Base-by-base conservation (phyloP, 2,113 vertebrate species). In the Rhinolophus ferrumequinum region DNA sequence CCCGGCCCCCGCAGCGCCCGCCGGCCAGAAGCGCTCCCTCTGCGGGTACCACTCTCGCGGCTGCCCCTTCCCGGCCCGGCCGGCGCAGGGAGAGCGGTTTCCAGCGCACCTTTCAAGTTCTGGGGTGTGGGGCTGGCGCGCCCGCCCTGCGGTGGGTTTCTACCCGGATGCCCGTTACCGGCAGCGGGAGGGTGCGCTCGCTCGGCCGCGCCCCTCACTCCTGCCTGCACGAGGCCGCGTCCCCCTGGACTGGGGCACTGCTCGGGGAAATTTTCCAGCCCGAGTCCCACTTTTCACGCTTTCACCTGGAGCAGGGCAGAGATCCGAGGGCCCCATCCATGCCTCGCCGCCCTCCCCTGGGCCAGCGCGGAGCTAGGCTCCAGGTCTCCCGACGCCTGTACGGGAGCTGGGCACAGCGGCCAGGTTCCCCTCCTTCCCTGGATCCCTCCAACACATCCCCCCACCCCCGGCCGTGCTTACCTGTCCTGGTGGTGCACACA, bases 401-500 rank as follows among this genome's bases (percentile, higher is more conserved):
- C 19, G 60, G 92, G 76, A 52, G 26, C 80, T 2, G 54, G 54
- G 67, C 80, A 69, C 69, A 21, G 70, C 44, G 12, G 28, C 41
- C 8, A 33, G 38, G 75, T 33, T 33, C 47, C 15, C 58, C 35
- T 2, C 18, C n/a, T 72, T 72, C 21, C 82, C 28, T 3, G 82
- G 8, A 54, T 18, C 56, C 81, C 60, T 24, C 64, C 54, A 38
- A n/a, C 70, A 44, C 41, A 44, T 44, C 19, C n/a, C 92, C 83
- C 80, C 94, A 69, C n/a, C 92, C 83, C 80, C 94, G 64, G 70
- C 52, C 54, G 18, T 5, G 67, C 99, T 98, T 97, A 99, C 99
- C 99, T 99, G 99, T 98, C 98, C 98, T 98, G 93, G 99, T 97
- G 72, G 98, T 96, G 96, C 99, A 98, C 96, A 99, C 98, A 79